Evolutionary conservation across 1,140 invertebrate genomes (phyloP), one percentile per base, ranked within the genome.

Genomic region (Drosophila asahinai): DNA sequence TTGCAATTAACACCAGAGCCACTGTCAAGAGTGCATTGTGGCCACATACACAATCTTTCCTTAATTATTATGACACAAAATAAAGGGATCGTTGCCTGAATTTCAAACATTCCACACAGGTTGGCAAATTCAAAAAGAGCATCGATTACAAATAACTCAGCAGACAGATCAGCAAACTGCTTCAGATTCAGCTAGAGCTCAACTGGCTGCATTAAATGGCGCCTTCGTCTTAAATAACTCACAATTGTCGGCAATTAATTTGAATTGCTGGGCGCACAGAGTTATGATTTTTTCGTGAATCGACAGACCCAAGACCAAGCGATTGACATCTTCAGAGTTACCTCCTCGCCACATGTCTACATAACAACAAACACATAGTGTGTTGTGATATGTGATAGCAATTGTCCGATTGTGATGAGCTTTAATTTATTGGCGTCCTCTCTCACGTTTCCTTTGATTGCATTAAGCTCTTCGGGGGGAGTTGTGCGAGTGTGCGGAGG

Each of bases 201-300:
- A 76, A 38, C 55, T 66, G 27, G 19, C 17, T 52, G 40, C 40
- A 81, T 86, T 86, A 70, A 86, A 90, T 82, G 89, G 81, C 89
- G 90, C 80, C 84, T 82, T 72, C 72, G 62, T 38, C 84, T 76
- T 77, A 86, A 81, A 74, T 71, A 89, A 80, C 73, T 66, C 70
- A 71, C 79, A 91, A 91, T 89, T 91, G 84, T 71, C 67, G 60
- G 58, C 89, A 91, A 91, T 91, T 91, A 91, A 91, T 91, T 91
- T 89, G 79, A 91, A 91, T 91, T 91, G 73, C 75, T 91, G 81
- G 54, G 70, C 66, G 54, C 65, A 60, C 70, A 76, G 67, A 71
- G 78, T 80, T 79, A 71, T 51, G 86, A 89, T 90, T 89, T 89
- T 55, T 89, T 73, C 40, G 74, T 57, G 65, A 81, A 67, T 83